Evolutionary conservation across 1,140 invertebrate genomes (phyloP).

Genomic region (Dendrolimus punctatus): DNA sequence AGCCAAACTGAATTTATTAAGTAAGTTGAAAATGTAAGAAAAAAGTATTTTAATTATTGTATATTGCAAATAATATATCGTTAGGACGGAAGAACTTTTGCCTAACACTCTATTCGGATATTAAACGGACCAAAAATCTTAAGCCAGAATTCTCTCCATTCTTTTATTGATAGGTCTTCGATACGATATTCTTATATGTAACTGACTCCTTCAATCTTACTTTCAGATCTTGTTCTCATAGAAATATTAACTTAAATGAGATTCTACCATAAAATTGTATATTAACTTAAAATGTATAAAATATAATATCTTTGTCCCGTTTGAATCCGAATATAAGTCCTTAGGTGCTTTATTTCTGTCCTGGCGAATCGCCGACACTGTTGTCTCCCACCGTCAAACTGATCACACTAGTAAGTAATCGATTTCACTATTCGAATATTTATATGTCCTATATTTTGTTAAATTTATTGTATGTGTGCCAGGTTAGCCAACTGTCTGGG

Average conservation of each 20-base stretch:
- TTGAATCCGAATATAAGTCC: too few relatives aligned
- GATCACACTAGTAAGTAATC: slow-evolving; percentile 54
- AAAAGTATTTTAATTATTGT: slow-evolving; percentile 70
- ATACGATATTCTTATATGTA: too few relatives aligned
- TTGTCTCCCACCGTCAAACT: slow-evolving; percentile 56
- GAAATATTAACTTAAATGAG: too few relatives aligned
- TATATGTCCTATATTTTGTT: slow-evolving; percentile 70
- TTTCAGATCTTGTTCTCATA: too few relatives aligned
- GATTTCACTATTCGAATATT: slow-evolving; percentile 57
- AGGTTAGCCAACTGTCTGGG: slow-evolving; percentile 49
- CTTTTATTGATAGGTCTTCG: too few relatives aligned
- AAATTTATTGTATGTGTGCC: slow-evolving; percentile 64
- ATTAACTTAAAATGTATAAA: too few relatives aligned
- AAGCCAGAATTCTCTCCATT: too few relatives aligned
- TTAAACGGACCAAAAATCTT: too few relatives aligned
- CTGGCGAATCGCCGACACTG: slow-evolving; percentile 42
- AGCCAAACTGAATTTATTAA: slow-evolving; percentile 72
- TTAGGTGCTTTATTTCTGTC: slow-evolving; percentile 2
- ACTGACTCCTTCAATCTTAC: too few relatives aligned
- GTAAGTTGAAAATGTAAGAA: slow-evolving; percentile 71
- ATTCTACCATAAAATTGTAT: too few relatives aligned
- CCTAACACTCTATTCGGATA: too few relatives aligned
- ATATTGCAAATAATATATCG: slow-evolving; percentile 53
- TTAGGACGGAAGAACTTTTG: slow-evolving; percentile 14
- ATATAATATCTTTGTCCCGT: too few relatives aligned